Evolutionary conservation across 2,888 invertebrate genomes (phyloP).

Genomic region (Synanthedon andrenaeformis): DNA sequence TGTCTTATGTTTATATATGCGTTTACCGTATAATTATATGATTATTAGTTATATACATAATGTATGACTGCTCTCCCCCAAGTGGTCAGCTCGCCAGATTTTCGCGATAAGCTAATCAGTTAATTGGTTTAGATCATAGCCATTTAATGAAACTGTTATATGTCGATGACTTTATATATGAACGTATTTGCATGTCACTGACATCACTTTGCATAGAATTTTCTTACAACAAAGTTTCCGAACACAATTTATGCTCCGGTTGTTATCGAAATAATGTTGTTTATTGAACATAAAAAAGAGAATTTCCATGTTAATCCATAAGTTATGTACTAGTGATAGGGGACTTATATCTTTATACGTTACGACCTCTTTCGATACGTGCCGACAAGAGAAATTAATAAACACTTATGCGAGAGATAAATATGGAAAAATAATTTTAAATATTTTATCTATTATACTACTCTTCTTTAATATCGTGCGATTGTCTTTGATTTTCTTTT

Average conservation of each 20-base stretch:
- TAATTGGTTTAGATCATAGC: conserved; percentile 15
- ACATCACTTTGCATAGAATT: background rate
- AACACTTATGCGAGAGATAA: no score
- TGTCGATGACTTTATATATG: background rate
- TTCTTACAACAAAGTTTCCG: background rate
- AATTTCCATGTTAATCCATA: no score
- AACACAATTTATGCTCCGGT: background rate
- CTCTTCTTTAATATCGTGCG: no score
- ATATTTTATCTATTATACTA: no score
- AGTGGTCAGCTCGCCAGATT: conserved; percentile 3
- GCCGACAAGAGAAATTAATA: no score
- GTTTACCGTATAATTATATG: conserved; percentile 35
- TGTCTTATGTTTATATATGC: conserved; percentile 8
- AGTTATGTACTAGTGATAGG: no score
- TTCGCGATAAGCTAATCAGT: conserved; percentile 17
- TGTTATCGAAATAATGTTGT: background rate
- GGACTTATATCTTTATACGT: no score
- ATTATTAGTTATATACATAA: conserved; percentile 36
- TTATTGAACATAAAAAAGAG: background rate
- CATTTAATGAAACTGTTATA: background rate
- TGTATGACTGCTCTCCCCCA: conserved; percentile 16
- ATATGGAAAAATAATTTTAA: no score
- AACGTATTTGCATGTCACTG: background rate
- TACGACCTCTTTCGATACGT: no score
- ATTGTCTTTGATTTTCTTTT: no score